A percentile compares a stretch with the other conserved stretches of the same genome.
phyloP scores from a whole-genome alignment of 2,113 vertebrate genomes.

The Marmota monax region DNA sequence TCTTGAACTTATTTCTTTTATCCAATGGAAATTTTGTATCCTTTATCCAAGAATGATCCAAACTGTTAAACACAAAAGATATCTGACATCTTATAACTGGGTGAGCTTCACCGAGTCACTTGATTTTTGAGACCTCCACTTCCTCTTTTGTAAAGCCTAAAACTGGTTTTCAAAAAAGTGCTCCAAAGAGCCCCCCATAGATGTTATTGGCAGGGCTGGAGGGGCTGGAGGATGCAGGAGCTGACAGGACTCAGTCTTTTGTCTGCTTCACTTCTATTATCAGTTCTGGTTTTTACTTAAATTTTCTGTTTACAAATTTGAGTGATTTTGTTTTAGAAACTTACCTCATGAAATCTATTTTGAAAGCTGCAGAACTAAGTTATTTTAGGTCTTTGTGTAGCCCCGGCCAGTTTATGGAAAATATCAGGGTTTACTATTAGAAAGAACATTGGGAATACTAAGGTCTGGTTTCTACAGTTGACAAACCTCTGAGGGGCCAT shows the following conservation, averaged over 20 bases:
- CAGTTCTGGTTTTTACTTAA: neutral
- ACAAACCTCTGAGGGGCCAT: neutral
- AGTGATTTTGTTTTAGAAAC: neutral
- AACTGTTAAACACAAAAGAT: neutral
- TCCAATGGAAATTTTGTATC: neutral
- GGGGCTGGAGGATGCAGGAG: too few relatives aligned
- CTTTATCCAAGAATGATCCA: neutral
- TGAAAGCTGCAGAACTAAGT: neutral
- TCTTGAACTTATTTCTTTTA: neutral
- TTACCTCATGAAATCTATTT: neutral
- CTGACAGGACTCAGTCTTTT: neutral
- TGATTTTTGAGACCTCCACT: neutral
- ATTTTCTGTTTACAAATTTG: neutral
- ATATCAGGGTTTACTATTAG: neutral
- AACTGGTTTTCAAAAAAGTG: neutral
- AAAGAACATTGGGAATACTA: neutral
- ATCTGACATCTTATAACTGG: neutral
- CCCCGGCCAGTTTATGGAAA: neutral
- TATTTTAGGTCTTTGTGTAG: neutral
- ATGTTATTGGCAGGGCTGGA: neutral
- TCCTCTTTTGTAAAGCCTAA: neutral
- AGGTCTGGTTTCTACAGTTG: neutral
- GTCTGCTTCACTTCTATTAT: neutral
- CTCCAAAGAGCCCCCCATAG: accelerated
- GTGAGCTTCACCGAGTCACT: neutral